Base-by-base conservation (phyloP, 2,888 invertebrate genomes). In the Cheilosia grossa region DNA sequence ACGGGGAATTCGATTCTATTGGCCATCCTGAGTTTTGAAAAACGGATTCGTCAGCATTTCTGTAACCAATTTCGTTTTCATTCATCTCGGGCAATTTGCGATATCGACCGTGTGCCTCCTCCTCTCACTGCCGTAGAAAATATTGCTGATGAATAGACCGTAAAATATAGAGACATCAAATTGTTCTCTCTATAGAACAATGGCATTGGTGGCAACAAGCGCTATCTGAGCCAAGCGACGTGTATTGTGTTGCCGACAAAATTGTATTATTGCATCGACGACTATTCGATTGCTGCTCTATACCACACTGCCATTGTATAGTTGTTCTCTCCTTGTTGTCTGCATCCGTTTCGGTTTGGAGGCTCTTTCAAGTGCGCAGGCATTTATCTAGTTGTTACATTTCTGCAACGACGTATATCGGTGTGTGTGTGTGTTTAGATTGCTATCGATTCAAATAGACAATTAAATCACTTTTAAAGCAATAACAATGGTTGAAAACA, bases 341-440 rank as follows among this genome's bases (percentile, higher is more conserved):
- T 47, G 17, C 47, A 17, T 17, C 33, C 44, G 49, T 53, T 49
- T 56, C 27, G 51, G 27, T 53, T 49, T 40, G n/a, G 58, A 19
- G 69, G 63, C 56, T 69, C 44, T 73, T 82, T 56, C 30, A 74
- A 79, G 61, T 58, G 82, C 61, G 51, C 67, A 63, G 53, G 63
- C 74, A 83, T 83, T 83, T 83, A 83, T 83, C 79, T 64, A 83
- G 82, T 83, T 83, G 79, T 74, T 83, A 83, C 79, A 74, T 83
- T 69, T 69, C 44, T 44, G 82, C 58, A 51, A 63, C 27, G 42
- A 4, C 42, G 2, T 2, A 17, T 47, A 9, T 9, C 30, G 30
- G 30, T 30, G 7, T 47, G 27, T 63, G 27, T 63, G 61, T 51
- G 67, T 69, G 53, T 66, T 77, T 59, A 21, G 53, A 70, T 70